Evolutionary conservation across 2,888 invertebrate genomes (phyloP), one percentile per base, ranked within the genome.

Genomic region (Polydrusus pterygomalis): DNA sequence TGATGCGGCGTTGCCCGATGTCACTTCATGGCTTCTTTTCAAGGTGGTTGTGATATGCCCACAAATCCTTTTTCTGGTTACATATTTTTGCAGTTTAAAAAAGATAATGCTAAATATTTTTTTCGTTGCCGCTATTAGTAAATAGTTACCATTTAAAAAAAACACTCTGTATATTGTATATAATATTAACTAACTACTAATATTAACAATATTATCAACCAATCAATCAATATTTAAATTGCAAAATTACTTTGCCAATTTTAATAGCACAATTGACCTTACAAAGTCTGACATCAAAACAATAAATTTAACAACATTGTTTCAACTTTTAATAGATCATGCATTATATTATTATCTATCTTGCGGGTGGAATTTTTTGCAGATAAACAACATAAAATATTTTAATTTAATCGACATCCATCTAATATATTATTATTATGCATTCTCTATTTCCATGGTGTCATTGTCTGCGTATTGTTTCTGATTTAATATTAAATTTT

Each of bases 201-300:
- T 72, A 65, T 54, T 72, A 65, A 65, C 72, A 43, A n/a, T 43
- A 72, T 65, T 72, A 72, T 65, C 65, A 65, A 72, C 64, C 56
- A 64, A 71, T 72, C 65, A 64, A 72, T 72, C 64, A 34, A 9
- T 17, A 49, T 56, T 73, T 73, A 65, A 58, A 67, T 73, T 73
- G 49, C 67, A 60, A 73, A 73, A 73, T 73, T 47, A 67, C 73
- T 40, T 34, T 49, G 73, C 60, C 38, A 73, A 73, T 67, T 67
- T 73, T 67, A 73, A 73, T 65, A 49, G 65, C 60, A 60, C 67
- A 18, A 60, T 68, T 67, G 73, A 73, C 73, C 73, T 73, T 68
- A 73, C 25, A 25, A 8, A 58, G 6, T 60, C 68, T 68, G 68
- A 67, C 73, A 67, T 68, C 62, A 60, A 73, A 67, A 58, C 40